Base-by-base conservation (phyloP, 2,797 vertebrate genomes). In the Silurus lanzhouensis region DNA sequence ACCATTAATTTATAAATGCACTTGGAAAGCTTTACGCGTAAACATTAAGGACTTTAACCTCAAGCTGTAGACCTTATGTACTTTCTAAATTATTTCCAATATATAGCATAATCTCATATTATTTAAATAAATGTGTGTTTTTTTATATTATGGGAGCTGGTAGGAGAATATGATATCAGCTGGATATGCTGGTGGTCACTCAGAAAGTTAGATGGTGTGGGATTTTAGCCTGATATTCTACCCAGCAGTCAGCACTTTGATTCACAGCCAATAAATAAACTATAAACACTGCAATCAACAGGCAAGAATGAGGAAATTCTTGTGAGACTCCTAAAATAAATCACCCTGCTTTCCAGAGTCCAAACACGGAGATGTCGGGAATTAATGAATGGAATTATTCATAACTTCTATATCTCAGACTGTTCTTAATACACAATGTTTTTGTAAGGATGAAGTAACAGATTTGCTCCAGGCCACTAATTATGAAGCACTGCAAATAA, bases 351-450 rank as follows among this genome's bases (percentile, higher is more conserved):
- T 95, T 94, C 83, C 91, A 90, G 87, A 89, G 92, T 92, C 92
- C 92, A 88, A 92, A 92, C 94, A 94, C 89, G 90, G 93, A 92
- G 94, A 95, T 94, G 93, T 93, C 92, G 90, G 93, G 89, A 94
- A 95, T 95, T 93, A 95, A 95, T 96, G 95, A 95, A 95, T 95
- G 94, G 94, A 94, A 95, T 95, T 94, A 96, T 95, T 95, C 93
- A 95, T 93, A 95, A 94, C 91, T 91, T 95, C 93, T 92, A 92
- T 93, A 94, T 95, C 91, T 91, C 91, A 84, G 93, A 95, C 93
- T 95, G 94, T 91, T 93, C 93, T 93, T 91, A 92, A 93, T 94
- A 94, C 95, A 95, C 92, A 92, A 92, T 95, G 95, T 96, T 96
- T 95, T 95, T 94, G 88, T 96, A 95, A 91, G 95, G 94, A 94